Conservation (phyloP, 2,113 vertebrate species). For the Nothocercus julius region DNA sequence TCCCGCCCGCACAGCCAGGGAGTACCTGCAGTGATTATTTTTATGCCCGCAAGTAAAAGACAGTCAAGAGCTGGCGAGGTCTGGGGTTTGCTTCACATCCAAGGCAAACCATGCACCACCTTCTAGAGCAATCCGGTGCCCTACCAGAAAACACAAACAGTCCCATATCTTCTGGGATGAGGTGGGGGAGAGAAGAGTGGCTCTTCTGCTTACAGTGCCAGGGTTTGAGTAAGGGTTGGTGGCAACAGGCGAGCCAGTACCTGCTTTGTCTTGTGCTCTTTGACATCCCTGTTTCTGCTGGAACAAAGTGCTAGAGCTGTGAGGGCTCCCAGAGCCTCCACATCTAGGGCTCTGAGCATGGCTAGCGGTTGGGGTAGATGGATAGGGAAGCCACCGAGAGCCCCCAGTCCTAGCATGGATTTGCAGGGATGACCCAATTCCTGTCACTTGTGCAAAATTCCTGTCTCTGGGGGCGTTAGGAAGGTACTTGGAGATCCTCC, state of each 20-base stretch:
- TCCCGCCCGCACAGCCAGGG: not conserved
- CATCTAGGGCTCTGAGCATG: not conserved
- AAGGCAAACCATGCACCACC: not conserved
- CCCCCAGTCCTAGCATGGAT: not conserved
- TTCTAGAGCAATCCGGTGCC: not conserved
- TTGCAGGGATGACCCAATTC: not conserved
- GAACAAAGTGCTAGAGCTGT: not conserved
- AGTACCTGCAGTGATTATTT: not conserved
- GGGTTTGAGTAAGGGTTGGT: not conserved
- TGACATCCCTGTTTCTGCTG: not conserved
- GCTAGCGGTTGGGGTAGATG: not conserved
- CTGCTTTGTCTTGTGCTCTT: not conserved
- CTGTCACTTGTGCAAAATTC: not conserved
- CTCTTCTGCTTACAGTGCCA: not conserved
- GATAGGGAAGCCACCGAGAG: not conserved
- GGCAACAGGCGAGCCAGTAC: not conserved
- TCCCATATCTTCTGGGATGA: not conserved
- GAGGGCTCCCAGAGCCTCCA: not conserved
- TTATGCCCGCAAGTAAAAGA: not conserved
- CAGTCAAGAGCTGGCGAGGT: not conserved
- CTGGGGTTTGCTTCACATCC: not conserved
- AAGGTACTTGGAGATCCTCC: not conserved
- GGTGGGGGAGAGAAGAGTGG: not conserved
- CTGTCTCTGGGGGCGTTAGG: not conserved
- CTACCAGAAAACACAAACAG: not conserved